phyloP scores from a whole-genome alignment of 2,888 invertebrate genomes.

The Hirtodrosophila trivittata region DNA sequence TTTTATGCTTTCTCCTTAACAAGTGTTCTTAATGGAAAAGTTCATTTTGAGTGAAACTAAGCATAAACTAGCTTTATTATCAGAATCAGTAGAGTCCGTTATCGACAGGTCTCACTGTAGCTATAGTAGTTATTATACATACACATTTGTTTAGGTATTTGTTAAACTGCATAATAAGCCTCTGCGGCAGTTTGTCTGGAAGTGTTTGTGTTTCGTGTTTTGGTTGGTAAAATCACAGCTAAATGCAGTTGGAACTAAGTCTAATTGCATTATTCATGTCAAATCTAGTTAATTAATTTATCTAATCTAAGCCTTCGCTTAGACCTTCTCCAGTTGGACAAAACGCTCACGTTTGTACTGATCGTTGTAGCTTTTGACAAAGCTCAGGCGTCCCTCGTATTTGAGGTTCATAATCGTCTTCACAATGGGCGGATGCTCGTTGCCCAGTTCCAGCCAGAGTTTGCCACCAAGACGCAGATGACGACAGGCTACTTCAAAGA shows the following conservation, averaged over 20 bases:
- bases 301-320: constrained; percentile 24
- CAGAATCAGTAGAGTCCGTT: too few species aligned
- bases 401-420: constrained; percentile 83
- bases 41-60: too few species aligned
- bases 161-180: constrained; percentile 37
- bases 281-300: constrained; percentile 3
- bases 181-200: constrained; percentile 39
- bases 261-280: constrained; percentile 56
- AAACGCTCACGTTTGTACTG: constrained; percentile 86
- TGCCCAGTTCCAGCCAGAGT: constrained; percentile 86
- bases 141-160: constrained; percentile 10
- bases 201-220: constrained; percentile 20
- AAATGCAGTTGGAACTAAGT: constrained; percentile 54
- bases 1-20: too few species aligned
- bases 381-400: constrained; percentile 81
- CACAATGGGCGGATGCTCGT: constrained; percentile 85
- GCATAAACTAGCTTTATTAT: too few species aligned
- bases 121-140: background rate
- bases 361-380: constrained; percentile 84
- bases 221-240: constrained; percentile 60
- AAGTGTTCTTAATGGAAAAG: too few species aligned
- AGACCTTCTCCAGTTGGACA: constrained; percentile 85
- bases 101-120: too few species aligned
- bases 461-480: constrained; percentile 84
- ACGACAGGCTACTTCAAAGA: constrained; percentile 85